Conservation (phyloP, 1,140 invertebrate genomes). For the Tetranychus cinnabarinus region DNA sequence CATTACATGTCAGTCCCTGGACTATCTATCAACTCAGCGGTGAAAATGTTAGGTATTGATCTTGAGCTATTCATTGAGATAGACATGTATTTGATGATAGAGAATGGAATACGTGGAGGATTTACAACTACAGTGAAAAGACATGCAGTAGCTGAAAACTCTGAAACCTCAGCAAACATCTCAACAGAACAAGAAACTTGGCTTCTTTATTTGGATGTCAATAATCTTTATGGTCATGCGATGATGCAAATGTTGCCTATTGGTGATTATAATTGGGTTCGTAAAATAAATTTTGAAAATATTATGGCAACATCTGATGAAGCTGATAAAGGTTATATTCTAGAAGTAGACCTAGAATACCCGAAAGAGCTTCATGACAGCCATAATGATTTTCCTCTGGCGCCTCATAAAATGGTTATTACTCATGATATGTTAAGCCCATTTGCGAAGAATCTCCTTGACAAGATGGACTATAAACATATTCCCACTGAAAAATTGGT, state of each 20-base stretch:
- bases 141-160: not conserved
- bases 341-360: conserved; percentile 16
- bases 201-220: conserved; percentile 14
- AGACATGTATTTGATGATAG: conserved; percentile 16
- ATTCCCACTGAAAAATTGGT: conserved; percentile 1
- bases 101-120: conserved; percentile 11
- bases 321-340: conserved; percentile 10
- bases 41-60: too few species aligned
- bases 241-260: conserved; percentile 8
- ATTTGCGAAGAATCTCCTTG: not conserved
- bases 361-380: conserved; percentile 13
- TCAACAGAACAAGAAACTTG: conserved; percentile 4
- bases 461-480: not conserved
- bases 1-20: too few species aligned
- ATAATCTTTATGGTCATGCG: not conserved
- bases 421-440: not conserved
- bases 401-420: conserved; percentile 14
- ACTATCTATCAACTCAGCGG: too few species aligned
- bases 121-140: not conserved
- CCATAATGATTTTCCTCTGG: conserved; percentile 22
- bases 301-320: not conserved
- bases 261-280: conserved; percentile 7
- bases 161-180: conserved; percentile 12
- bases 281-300: conserved; percentile 1
- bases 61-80: too few species aligned